Evolutionary conservation across 2,113 vertebrate species (phyloP), one percentile per base, ranked within the genome.

Genomic region (Nesoenas mayeri): DNA sequence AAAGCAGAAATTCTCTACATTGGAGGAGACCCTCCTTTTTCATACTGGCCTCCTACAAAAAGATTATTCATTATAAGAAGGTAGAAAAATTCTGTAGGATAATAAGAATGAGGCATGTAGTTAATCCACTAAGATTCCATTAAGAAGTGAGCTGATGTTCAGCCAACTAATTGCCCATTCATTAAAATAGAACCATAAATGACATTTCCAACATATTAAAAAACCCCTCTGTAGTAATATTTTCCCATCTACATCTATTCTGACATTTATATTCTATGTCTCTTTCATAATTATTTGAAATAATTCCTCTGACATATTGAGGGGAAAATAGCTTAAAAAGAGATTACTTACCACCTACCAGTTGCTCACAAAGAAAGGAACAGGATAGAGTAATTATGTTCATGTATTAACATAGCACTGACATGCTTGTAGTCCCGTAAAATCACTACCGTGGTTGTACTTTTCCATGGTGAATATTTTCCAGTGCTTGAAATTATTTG

Each of bases 261-360:
- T 95, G 97, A 96, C 94, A 97, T 95, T 97, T 96, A 97, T 96
- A 96, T 96, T 97, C 92, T 88, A 85, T 91, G 71, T 96, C 96
- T 94, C 70, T 97, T 95, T 95, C 90, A 92, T 93, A 92, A 97
- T 94, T 93, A 96, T 96, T 97, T 97, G 82, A 93, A 96, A 93
- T 94, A 96, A 97, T 95, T 96, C 79, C 78, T 91, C 80, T 95
- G 94, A 92, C 92, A 97, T 92, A 96, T 71, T 91, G 84, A 92
- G 74, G 78, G 42, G 54, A 38, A 96, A 94, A 96, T 94, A 93
- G 86, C 88, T 97, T 95, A 89, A 91, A 95, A 93, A 95, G 90
- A 92, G 85, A 96, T 96, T 96, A 95, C 90, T 97, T 95, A 89
- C 34, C 57, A 95, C 77, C 85, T 94, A 94, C 72, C 61, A 89